Evolutionary conservation across 1,140 invertebrate species (phyloP), one percentile per base, ranked within the genome.

Genomic region (Trachelipus rathkii): DNA sequence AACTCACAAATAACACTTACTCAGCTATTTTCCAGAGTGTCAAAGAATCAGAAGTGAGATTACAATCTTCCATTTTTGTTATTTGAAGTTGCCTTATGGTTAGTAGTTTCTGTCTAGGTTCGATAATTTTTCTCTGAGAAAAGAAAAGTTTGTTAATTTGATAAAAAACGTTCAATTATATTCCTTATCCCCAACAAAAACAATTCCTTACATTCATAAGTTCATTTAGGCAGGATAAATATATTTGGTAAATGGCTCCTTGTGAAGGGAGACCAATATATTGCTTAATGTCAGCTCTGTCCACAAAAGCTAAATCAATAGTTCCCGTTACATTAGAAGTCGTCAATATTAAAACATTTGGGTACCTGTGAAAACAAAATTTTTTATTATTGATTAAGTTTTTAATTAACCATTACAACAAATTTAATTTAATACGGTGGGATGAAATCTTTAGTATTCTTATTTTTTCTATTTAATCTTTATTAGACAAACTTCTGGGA

Each of bases 251-350:
- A 73, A 96, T 92, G 8, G 94, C 94, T 46, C 87, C 82, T 53
- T 87, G 83, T n/a, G 90, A 90, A 0, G 96, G 96, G 68, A 89
- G 87, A 2, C 94, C 95, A 77, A 99, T 92, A 83, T 89, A 94
- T 82, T 94, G 90, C 84, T 95, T 96, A 73, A 99, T 91, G 86
- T 99, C 97, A 23, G 95, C 95, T 79, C 97, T 88, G 86, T 99
- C 97, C 10, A 98, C 88, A 86, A 99, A 99, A 0, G 97, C 97
- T 46, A 93, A 84, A 86, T 99, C 97, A 79, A 99, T 95, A 21
- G 94, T 91, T 72, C 91, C 90, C 0, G 94, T 95, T 79, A 99
- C 89, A 86, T 99, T 99, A 8, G 96, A 98, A 5, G 97, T 99
- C 0, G 96, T 95, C 24, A 99, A 85, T 74, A 99, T 92, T 15